Conservation (phyloP, 2,888 invertebrate species). For the Linnaemya vulpina region DNA sequence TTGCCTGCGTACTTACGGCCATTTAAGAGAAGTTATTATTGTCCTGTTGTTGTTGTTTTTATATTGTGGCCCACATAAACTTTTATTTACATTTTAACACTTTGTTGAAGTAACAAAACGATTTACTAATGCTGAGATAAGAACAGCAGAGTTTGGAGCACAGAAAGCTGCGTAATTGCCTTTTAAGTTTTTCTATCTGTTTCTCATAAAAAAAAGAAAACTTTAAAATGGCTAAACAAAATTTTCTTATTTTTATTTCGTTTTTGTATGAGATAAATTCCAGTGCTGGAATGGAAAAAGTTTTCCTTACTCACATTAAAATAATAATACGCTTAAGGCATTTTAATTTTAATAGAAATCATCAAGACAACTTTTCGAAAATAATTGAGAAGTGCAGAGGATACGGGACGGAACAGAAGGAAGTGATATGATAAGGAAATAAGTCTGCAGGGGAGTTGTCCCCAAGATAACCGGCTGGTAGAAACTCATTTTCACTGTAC, state of each 20-base stretch:
- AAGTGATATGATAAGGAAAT: background rate
- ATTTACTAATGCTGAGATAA: conserved; percentile 35
- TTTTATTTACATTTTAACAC: conserved; percentile 48
- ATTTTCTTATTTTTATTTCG: background rate
- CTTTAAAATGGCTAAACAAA: conserved; percentile 33
- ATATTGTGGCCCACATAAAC: background rate
- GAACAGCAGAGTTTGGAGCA: background rate
- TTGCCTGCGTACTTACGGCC: conserved; percentile 67
- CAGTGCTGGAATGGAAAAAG: conserved; percentile 51
- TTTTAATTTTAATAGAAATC: background rate
- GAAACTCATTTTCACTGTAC: too few relatives aligned
- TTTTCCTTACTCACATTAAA: conserved; percentile 38
- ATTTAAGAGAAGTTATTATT: conserved; percentile 40
- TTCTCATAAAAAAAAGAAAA: conserved; percentile 32
- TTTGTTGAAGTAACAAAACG: conserved; percentile 49
- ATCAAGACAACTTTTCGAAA: background rate
- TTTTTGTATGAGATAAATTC: conserved; percentile 12
- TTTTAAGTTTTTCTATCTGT: conserved; percentile 1
- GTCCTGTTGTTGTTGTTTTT: background rate
- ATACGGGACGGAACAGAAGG: background rate
- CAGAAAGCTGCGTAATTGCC: background rate
- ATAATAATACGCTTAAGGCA: conserved; percentile 33
- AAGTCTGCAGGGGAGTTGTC: background rate
- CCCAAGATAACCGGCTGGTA: too few relatives aligned
- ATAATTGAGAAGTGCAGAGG: background rate